Percentiles rank a stretch among this genome's conserved stretches.
Conservation (phyloP, 1,140 invertebrate species). For the Cydia strobilella region DNA sequence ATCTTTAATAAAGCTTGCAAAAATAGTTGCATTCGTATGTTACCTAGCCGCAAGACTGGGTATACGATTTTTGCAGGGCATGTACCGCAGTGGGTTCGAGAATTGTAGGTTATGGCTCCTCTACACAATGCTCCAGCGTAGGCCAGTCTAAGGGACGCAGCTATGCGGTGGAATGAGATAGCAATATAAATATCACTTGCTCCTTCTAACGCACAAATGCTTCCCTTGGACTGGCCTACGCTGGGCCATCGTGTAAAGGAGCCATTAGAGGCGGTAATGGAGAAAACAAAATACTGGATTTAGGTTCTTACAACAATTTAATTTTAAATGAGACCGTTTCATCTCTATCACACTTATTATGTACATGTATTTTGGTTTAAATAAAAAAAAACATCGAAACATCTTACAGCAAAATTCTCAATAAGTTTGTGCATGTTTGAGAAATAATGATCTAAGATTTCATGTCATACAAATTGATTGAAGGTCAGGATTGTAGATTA, state of each 20-base stretch:
- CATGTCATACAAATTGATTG: slow-evolving; percentile 67
- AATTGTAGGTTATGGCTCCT: neutral
- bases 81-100: neutral
- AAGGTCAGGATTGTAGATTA: slow-evolving; percentile 53
- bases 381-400: slow-evolving; percentile 77
- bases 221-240: too few species aligned
- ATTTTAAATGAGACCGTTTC: slow-evolving; percentile 79
- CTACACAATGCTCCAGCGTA: too few species aligned
- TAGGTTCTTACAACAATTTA: slow-evolving; percentile 74
- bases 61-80: too few species aligned
- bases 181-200: too few species aligned
- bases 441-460: slow-evolving; percentile 61
- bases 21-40: too few species aligned
- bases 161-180: too few species aligned
- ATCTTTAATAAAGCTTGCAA: too few species aligned
- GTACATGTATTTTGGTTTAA: slow-evolving; percentile 75
- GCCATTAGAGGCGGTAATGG: slow-evolving; percentile 29
- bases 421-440: slow-evolving; percentile 79
- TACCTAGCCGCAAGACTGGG: too few species aligned
- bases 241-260: too few species aligned
- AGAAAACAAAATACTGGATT: slow-evolving; percentile 46
- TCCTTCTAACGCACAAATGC: too few species aligned
- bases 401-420: slow-evolving; percentile 70
- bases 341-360: slow-evolving; percentile 80
- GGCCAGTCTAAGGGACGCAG: too few species aligned